phyloP scores from a whole-genome alignment of 2,797 vertebrate species.

The Chrysocyon brachyurus region DNA sequence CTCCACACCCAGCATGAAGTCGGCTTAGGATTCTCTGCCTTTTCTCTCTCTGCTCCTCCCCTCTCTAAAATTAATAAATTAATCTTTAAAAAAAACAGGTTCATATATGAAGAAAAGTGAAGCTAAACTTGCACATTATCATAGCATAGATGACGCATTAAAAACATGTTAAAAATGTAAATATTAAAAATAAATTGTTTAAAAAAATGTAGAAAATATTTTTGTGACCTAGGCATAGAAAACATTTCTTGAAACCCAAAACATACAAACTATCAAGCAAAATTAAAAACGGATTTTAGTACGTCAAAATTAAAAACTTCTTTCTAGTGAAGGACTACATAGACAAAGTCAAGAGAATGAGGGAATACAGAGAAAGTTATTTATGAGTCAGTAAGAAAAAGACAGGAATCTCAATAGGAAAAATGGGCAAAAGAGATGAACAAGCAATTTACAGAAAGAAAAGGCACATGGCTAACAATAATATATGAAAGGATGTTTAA shows the following conservation, averaged over 20 bases:
- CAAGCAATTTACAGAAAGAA: neutral
- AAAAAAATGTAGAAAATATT: neutral
- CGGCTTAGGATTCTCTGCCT: neutral
- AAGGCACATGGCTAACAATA: neutral
- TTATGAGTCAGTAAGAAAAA: conserved; percentile 39
- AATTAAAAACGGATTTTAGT: neutral
- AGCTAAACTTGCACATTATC: neutral
- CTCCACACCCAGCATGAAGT: neutral
- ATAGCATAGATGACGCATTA: neutral
- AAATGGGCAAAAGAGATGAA: neutral
- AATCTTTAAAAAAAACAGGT: neutral
- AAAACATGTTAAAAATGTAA: neutral
- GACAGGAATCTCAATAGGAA: neutral
- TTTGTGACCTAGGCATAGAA: neutral
- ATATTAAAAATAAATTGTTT: neutral
- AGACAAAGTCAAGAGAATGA: neutral
- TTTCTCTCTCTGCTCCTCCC: neutral
- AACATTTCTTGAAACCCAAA: neutral
- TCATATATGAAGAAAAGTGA: conserved; percentile 4
- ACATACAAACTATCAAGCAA: neutral
- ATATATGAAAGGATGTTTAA: neutral
- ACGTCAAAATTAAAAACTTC: conserved; percentile 11
- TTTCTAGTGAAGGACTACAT: neutral
- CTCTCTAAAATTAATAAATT: neutral
- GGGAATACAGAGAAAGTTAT: neutral